Conservation (phyloP, 2,888 invertebrate genomes). For the Mechanitis messenoides region DNA sequence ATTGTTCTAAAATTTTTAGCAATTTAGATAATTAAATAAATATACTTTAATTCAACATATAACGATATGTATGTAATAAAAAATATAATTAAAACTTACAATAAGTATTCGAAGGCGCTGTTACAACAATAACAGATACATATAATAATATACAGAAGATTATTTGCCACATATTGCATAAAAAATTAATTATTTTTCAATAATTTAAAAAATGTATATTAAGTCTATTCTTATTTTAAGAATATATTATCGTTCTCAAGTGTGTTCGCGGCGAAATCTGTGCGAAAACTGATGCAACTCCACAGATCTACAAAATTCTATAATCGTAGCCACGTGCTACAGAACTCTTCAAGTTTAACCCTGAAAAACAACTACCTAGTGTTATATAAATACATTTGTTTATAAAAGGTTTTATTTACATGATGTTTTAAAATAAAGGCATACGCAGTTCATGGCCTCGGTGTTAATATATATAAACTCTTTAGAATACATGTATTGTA, state of each 20-base stretch:
- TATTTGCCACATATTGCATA: constrained; percentile 39
- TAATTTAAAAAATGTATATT: not conserved
- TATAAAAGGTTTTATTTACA: not conserved
- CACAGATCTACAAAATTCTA: constrained; percentile 16
- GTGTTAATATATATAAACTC: too few species aligned
- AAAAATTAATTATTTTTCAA: not conserved
- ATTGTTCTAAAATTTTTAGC: too few species aligned
- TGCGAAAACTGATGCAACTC: constrained; percentile 21
- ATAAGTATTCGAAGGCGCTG: constrained; percentile 36
- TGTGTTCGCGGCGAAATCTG: constrained; percentile 19
- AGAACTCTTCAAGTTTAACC: not conserved
- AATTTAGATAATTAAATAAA: too few species aligned
- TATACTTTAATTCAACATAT: too few species aligned
- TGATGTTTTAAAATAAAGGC: not conserved
- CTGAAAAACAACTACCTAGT: not conserved
- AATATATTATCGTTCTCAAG: not conserved
- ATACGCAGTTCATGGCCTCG: not conserved
- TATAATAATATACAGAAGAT: constrained; percentile 27
- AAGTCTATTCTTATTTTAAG: not conserved
- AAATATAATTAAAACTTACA: constrained; percentile 41
- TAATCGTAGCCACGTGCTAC: constrained; percentile 19
- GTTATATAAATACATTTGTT: not conserved
- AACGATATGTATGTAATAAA: not conserved
- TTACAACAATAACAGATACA: constrained; percentile 28
- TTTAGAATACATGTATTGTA: not conserved